phyloP scores from a whole-genome alignment of 2,113 vertebrate genomes.

The Trachemys scripta region DNA sequence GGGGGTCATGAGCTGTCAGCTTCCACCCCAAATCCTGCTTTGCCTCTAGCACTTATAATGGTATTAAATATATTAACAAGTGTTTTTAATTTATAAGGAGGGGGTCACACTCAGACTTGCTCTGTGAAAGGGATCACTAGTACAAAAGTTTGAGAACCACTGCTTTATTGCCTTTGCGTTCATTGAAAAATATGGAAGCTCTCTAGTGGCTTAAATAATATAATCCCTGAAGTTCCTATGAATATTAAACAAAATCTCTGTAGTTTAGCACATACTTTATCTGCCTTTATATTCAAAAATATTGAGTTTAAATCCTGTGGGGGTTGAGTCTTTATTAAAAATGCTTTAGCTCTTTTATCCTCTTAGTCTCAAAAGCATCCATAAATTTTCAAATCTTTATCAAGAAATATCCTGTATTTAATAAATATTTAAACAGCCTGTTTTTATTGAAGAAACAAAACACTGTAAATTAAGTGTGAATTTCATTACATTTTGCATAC shows the following conservation, averaged over 20 bases:
- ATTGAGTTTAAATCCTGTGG: neutral
- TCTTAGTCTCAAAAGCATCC: neutral
- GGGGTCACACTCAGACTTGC: too few species aligned
- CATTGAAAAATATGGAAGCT: neutral
- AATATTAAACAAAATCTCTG: neutral
- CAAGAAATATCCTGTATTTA: neutral
- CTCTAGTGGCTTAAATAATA: neutral
- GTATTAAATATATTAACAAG: too few species aligned
- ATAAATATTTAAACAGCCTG: neutral
- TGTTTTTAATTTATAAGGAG: too few species aligned
- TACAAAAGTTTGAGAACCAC: too few species aligned
- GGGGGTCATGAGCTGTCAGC: too few species aligned
- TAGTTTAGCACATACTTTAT: neutral
- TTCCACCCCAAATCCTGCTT: too few species aligned
- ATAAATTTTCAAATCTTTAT: neutral
- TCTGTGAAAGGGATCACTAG: too few species aligned
- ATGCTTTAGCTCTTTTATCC: neutral
- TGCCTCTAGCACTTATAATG: too few species aligned
- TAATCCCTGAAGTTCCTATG: neutral
- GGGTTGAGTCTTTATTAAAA: constrained; percentile 7
- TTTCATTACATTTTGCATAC: neutral
- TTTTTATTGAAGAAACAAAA: neutral
- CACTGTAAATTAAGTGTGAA: neutral
- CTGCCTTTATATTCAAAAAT: neutral
- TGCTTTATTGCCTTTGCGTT: neutral